Base-by-base conservation (phyloP, 2,888 invertebrate species). In the Amphipoea oculea region DNA sequence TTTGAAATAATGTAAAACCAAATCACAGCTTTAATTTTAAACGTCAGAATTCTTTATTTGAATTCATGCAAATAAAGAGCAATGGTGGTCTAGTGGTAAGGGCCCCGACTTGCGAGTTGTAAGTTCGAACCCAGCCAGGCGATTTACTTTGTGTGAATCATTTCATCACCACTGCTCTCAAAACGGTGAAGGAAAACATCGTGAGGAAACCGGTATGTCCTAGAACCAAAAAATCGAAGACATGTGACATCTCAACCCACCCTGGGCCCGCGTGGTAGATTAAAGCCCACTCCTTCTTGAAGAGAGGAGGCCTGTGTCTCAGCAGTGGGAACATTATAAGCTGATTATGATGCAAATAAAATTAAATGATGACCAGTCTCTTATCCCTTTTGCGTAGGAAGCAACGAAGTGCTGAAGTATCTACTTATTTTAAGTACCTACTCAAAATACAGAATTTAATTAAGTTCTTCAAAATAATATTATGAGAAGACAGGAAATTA, bases 371-470 rank as follows among this genome's bases (percentile, higher is more conserved):
- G 54, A 57, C 23, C 36, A 60, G 45, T 42, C 45, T 51, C 45
- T 79, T 62, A 65, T 69, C 11, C 51, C 0, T 36, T 7, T 14
- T n/a, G 40, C 20, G 36, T 70, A 57, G 2, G 3, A 40, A 63
- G 57, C 36, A 42, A 60, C 36, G 76, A 66, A 70, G 70, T 42
- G 17, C 9, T 51, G 9, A 63, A 77, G 7, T 57, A 23, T 17
- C 63, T 36, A 63, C 51, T 14, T 36, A 72, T 62, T 62, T 77
- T 42, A 67, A 42, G 29, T 72, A 20, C 54, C 36, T 36, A 36
- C 36, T 36, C 20, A 67, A 67, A 68, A 74, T 68, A 40, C 29
- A 36, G 7, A 82, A 82, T 82, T 42, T n/a, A 82, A 82, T 81
- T 67, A 81, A 11, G 29, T 65, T 54, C 54, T 42, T 67, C 66